Percentiles rank a stretch among this genome's conserved stretches.
These are phyloP conservation scores for Cyprinodon brontotheroides DNA, from an alignment of 2,113 vertebrate genomes.

Conservation along the genomic window DNA sequence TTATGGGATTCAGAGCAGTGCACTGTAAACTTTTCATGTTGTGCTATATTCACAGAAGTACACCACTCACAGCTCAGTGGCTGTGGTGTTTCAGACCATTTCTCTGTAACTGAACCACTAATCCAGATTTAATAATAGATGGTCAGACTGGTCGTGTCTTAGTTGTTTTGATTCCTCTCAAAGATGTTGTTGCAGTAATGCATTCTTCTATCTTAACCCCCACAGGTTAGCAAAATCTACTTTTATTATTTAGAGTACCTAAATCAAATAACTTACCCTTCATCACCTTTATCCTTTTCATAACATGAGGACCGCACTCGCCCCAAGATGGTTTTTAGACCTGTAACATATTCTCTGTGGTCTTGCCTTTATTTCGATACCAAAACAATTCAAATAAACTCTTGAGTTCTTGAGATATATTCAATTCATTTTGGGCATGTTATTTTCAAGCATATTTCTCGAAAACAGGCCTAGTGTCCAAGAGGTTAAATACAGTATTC, in stretches of 20 bases:
- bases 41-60: constrained; percentile 28
- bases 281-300: too few relatives aligned
- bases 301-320: too few relatives aligned
- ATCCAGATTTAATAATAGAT: constrained; percentile 73
- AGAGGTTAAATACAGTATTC: too few relatives aligned
- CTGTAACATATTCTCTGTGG: too few relatives aligned
- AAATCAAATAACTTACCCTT: background rate
- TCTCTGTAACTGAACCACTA: constrained; percentile 58
- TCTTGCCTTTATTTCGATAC: too few relatives aligned
- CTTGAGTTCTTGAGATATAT: too few relatives aligned
- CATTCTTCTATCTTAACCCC: constrained; percentile 25
- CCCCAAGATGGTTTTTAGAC: too few relatives aligned
- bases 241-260: background rate
- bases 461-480: too few relatives aligned
- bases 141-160: constrained; percentile 19
- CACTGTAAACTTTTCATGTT: constrained; percentile 47
- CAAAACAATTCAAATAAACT: too few relatives aligned
- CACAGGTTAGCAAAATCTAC: constrained; percentile 20
- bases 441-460: too few relatives aligned
- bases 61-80: constrained; percentile 43
- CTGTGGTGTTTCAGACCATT: constrained; percentile 66
- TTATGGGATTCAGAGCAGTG: constrained; percentile 52
- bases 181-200: constrained; percentile 43
- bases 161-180: constrained; percentile 68
- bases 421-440: too few relatives aligned